Evolutionary conservation across 2,113 vertebrate species (phyloP).

Genomic region (Naja naja): DNA sequence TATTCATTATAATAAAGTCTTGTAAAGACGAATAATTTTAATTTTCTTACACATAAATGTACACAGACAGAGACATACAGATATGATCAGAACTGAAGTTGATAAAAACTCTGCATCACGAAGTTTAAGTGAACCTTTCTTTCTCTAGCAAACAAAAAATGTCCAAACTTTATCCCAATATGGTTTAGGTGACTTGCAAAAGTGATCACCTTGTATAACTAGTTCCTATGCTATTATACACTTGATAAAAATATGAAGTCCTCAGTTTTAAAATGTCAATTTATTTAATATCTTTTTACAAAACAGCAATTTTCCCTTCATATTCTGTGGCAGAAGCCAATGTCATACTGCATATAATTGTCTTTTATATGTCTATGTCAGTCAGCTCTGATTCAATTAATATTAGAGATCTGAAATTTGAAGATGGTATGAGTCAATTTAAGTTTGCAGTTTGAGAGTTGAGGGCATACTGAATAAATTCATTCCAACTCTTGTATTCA

Average conservation of each 20-base stretch:
- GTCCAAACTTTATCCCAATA: slow-evolving; percentile 39
- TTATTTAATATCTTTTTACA: slow-evolving; percentile 52
- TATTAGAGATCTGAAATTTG: background rate
- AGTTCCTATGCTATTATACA: slow-evolving; percentile 48
- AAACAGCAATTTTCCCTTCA: slow-evolving; percentile 42
- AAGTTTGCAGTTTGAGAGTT: background rate
- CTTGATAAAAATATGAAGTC: slow-evolving; percentile 50
- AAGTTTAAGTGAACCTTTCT: slow-evolving; percentile 47
- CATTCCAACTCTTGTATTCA: background rate
- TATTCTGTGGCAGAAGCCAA: slow-evolving; percentile 34
- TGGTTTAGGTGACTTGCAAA: slow-evolving; percentile 35
- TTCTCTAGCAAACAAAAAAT: slow-evolving; percentile 45
- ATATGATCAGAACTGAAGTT: slow-evolving; percentile 39
- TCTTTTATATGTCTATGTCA: slow-evolving; percentile 22
- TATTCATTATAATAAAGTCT: slow-evolving; percentile 12
- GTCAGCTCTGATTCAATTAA: background rate
- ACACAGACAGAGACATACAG: background rate
- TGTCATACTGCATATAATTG: background rate
- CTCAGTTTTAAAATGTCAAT: slow-evolving; percentile 49
- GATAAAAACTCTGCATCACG: slow-evolving; percentile 44
- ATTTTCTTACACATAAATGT: slow-evolving; percentile 29
- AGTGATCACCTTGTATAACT: slow-evolving; percentile 51
- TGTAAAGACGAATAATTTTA: slow-evolving; percentile 28
- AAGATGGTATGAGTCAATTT: background rate
- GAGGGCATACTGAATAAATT: background rate